Conservation (phyloP, 2,113 vertebrate genomes). For the Pseudois nayaur region DNA sequence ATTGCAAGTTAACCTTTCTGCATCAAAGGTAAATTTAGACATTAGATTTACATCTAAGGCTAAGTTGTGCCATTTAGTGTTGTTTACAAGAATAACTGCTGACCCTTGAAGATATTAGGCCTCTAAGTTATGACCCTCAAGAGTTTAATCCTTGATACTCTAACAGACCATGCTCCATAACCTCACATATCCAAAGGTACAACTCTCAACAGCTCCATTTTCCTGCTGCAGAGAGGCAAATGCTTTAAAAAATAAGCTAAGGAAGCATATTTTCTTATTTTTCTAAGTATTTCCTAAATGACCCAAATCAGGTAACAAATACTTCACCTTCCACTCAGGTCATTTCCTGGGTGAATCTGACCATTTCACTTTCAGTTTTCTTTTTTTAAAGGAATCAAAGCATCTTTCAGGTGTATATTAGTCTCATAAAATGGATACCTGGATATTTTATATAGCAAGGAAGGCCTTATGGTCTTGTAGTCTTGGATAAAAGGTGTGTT, state of each 20-base stretch:
- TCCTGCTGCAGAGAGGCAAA: neutral
- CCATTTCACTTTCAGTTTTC: neutral
- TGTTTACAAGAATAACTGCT: slow-evolving; percentile 31
- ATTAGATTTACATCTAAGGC: neutral
- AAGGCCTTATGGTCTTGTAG: neutral
- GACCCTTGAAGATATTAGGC: neutral
- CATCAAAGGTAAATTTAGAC: neutral
- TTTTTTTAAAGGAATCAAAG: slow-evolving; percentile 28
- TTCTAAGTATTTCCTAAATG: neutral
- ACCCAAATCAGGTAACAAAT: neutral
- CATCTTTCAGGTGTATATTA: neutral
- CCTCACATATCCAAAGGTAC: neutral
- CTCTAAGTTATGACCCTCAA: slow-evolving; percentile 10
- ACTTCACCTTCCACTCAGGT: neutral
- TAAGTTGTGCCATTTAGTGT: neutral
- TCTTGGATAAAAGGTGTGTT: neutral
- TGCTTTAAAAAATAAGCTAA: slow-evolving; percentile 10
- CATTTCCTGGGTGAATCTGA: slow-evolving; percentile 16
- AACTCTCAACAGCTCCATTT: neutral
- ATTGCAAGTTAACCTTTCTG: neutral
- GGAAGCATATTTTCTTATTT: slow-evolving; percentile 21
- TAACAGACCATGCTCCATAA: neutral
- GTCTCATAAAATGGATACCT: neutral
- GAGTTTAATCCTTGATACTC: neutral
- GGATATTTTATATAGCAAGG: neutral